A percentile compares a stretch with the other conserved stretches of the same genome.
phyloP scores from a whole-genome alignment of 2,888 invertebrate genomes.

The Allophyes oxyacanthae region DNA sequence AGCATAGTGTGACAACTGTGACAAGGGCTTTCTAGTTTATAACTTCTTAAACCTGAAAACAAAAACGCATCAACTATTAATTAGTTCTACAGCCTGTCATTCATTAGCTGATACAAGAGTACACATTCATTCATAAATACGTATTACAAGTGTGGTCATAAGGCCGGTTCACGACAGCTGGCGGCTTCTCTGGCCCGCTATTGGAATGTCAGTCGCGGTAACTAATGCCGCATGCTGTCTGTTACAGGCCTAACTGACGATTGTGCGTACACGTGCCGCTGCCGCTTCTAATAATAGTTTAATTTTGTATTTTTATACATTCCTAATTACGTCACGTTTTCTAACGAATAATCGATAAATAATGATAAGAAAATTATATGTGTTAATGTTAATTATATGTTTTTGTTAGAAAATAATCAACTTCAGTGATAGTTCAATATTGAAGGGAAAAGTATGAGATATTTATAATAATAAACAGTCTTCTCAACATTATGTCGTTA shows the following conservation, averaged over 20 bases:
- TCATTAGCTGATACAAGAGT: slow-evolving; percentile 57
- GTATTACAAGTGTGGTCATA: slow-evolving; percentile 56
- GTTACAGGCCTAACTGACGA: slow-evolving; percentile 65
- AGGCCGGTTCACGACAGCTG: slow-evolving; percentile 60
- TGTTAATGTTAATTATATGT: background rate
- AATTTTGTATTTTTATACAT: slow-evolving; percentile 26
- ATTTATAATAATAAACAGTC: too few relatives aligned
- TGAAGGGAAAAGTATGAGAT: too few relatives aligned
- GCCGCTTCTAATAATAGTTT: slow-evolving; percentile 57
- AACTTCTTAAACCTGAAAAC: background rate
- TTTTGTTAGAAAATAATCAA: too few relatives aligned
- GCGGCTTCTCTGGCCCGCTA: slow-evolving; percentile 61
- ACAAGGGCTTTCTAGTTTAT: background rate
- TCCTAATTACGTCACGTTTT: slow-evolving; percentile 35
- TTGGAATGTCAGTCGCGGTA: slow-evolving; percentile 78
- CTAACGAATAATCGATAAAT: background rate
- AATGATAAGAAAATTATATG: too few relatives aligned
- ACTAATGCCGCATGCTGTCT: slow-evolving; percentile 73
- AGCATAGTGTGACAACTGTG: too few relatives aligned
- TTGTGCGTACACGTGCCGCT: slow-evolving; percentile 67
- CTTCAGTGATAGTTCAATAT: too few relatives aligned
- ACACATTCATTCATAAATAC: slow-evolving; percentile 74
- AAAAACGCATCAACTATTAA: slow-evolving; percentile 9
- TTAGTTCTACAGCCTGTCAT: slow-evolving; percentile 40
- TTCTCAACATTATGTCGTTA: too few relatives aligned